These are phyloP conservation scores for Esox masquinongy DNA, from an alignment of 2,797 vertebrate species.

Conservation along the genomic window DNA sequence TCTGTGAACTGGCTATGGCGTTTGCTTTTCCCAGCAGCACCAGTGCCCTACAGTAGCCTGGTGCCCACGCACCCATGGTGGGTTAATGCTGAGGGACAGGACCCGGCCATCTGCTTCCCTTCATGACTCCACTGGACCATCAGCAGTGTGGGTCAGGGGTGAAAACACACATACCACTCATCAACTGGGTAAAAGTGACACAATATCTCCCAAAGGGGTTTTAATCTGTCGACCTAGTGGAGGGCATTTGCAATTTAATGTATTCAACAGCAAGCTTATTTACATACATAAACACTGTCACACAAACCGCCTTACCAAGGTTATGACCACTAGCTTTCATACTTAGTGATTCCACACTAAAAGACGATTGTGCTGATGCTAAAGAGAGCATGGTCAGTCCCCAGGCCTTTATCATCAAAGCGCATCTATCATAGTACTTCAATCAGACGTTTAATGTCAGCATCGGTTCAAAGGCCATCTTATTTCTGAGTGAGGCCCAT, in stretches of 20 bases:
- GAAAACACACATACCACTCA: not conserved
- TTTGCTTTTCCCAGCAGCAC: not conserved
- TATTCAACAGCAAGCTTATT: not conserved
- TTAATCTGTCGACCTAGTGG: not conserved
- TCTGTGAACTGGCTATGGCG: not conserved
- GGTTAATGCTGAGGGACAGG: slow-evolving; percentile 23
- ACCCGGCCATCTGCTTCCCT: slow-evolving; percentile 40
- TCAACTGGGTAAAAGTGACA: not conserved
- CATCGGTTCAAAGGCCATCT: not conserved
- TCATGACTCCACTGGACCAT: slow-evolving; percentile 17
- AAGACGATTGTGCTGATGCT: not conserved
- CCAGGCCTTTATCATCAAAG: slow-evolving; percentile 1
- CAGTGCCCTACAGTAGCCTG: not conserved
- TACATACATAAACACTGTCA: not conserved
- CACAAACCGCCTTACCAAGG: not conserved
- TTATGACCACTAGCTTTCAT: not conserved
- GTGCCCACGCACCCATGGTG: slow-evolving; percentile 16
- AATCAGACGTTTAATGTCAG: slow-evolving; percentile 11
- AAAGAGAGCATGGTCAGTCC: not conserved
- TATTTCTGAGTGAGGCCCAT: not conserved
- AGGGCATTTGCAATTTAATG: not conserved
- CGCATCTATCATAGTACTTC: not conserved
- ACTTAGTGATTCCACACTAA: not conserved
- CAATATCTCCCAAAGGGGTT: not conserved
- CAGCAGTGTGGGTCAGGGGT: not conserved